These are phyloP conservation scores for Dendropsophus ebraccatus DNA, from an alignment of 2,113 vertebrate species.

Conservation along the genomic window DNA sequence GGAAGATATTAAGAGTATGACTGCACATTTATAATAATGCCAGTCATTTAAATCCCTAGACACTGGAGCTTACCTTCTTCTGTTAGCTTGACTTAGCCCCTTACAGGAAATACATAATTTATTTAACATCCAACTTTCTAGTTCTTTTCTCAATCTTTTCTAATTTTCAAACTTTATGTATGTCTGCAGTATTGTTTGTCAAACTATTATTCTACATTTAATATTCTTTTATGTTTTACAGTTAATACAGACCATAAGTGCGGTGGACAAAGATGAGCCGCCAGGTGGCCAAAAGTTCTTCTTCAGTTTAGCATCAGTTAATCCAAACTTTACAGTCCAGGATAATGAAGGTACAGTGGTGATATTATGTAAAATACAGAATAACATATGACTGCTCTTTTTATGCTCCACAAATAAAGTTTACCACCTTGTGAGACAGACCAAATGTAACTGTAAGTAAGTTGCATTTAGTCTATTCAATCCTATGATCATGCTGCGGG, in stretches of 20 bases:
- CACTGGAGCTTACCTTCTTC: no score
- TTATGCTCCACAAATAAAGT: no score
- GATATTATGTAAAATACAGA: neutral
- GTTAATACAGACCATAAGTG: slow-evolving; percentile 98
- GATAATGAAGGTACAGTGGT: slow-evolving; percentile 88
- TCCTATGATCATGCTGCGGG: no score
- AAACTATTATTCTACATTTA: neutral
- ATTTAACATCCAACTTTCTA: neutral
- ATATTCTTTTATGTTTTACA: slow-evolving; percentile 65
- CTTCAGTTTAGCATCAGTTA: slow-evolving; percentile 91
- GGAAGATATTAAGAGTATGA: no score
- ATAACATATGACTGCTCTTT: no score
- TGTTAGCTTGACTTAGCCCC: neutral
- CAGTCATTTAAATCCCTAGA: no score
- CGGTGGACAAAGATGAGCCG: slow-evolving; percentile 95
- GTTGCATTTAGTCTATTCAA: no score
- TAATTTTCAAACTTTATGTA: neutral
- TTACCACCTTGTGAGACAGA: no score
- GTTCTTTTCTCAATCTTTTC: neutral
- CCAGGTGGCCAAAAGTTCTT: slow-evolving; percentile 96
- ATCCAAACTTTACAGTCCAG: slow-evolving; percentile 96
- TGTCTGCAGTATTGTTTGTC: neutral
- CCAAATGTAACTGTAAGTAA: no score
- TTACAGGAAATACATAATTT: neutral
- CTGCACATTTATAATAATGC: no score